These are phyloP conservation scores for Drepana arcuata DNA, from an alignment of 1,140 invertebrate genomes.

Conservation along the genomic window DNA sequence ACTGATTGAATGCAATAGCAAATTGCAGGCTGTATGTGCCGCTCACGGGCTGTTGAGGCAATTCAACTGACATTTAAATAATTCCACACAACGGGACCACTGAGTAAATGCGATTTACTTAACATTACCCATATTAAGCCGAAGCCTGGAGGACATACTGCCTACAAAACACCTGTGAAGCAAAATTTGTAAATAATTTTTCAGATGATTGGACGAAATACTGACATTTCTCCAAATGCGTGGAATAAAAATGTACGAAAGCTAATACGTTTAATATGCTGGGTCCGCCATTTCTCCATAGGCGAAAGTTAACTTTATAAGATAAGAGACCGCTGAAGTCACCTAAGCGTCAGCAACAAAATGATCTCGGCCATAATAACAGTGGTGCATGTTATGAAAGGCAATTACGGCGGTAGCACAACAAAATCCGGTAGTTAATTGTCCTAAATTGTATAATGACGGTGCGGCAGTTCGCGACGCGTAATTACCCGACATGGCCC, in stretches of 20 bases:
- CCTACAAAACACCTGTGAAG: too few relatives aligned
- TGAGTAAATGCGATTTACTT: slow-evolving; percentile 49
- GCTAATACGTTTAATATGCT: too few relatives aligned
- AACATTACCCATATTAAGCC: slow-evolving; percentile 36
- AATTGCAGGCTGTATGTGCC: slow-evolving; percentile 61
- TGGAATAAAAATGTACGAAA: too few relatives aligned
- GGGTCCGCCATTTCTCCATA: too few relatives aligned
- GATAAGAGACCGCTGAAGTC: too few relatives aligned
- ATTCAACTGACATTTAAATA: slow-evolving; percentile 70
- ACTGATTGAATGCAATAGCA: slow-evolving; percentile 62
- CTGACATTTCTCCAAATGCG: too few relatives aligned
- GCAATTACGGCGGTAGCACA: slow-evolving; percentile 44
- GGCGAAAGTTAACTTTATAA: too few relatives aligned
- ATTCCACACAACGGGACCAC: slow-evolving; percentile 48
- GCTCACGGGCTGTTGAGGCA: slow-evolving; percentile 62
- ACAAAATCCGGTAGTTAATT: slow-evolving; percentile 68
- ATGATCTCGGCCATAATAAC: slow-evolving; percentile 40
- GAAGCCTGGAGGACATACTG: too few relatives aligned
- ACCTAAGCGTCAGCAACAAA: slow-evolving; percentile 32
- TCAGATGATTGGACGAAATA: too few relatives aligned
- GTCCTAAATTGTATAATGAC: slow-evolving; percentile 66
- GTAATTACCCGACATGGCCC: slow-evolving; percentile 38
- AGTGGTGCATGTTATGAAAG: slow-evolving; percentile 55
- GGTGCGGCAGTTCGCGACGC: slow-evolving; percentile 34
- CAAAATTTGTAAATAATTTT: too few relatives aligned